A percentile compares a stretch with the other conserved stretches of the same genome.
Evolutionary conservation across 2,888 invertebrate genomes (phyloP).

Genomic region (Acanthoscelides obtectus): DNA sequence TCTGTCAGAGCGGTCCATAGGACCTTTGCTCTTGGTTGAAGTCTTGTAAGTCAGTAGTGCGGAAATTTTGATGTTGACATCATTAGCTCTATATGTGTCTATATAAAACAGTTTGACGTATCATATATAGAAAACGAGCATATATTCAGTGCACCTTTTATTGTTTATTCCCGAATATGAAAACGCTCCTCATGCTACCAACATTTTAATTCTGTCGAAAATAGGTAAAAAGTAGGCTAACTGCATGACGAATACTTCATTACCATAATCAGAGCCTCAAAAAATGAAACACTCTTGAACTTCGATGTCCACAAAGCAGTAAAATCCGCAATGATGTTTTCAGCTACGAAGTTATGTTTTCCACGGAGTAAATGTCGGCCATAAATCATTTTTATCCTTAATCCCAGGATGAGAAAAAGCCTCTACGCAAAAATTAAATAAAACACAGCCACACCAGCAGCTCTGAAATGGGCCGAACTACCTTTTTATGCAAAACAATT

Average conservation of each 20-base stretch:
- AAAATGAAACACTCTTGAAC: neutral
- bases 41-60: no score
- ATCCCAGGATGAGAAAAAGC: neutral
- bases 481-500: neutral
- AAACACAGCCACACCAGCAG: neutral
- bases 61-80: no score
- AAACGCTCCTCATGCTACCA: no score
- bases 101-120: no score
- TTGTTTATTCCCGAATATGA: no score
- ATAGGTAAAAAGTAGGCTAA: no score
- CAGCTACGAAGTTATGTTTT: neutral
- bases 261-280: neutral
- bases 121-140: no score
- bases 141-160: no score
- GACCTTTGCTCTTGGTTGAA: no score
- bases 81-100: no score
- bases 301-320: neutral
- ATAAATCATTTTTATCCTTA: neutral
- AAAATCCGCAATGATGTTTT: neutral
- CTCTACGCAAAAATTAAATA: neutral
- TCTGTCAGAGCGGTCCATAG: no score
- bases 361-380: neutral
- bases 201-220: no score
- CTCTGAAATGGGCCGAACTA: neutral
- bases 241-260: neutral